These are phyloP conservation scores for Balearica regulorum DNA, from an alignment of 2,797 vertebrate species.

Conservation along the genomic window DNA sequence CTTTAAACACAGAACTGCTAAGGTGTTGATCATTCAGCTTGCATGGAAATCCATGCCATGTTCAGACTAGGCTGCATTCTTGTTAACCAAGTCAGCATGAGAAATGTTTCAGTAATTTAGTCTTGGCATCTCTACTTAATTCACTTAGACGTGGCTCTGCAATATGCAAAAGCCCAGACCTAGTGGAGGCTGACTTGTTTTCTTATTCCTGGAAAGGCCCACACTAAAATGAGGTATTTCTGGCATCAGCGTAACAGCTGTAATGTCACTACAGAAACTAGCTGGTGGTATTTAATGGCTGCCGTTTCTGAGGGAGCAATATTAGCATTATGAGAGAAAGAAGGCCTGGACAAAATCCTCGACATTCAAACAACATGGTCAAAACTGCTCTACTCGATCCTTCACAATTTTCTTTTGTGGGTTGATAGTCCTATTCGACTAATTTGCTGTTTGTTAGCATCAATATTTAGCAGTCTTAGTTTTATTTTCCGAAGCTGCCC, in stretches of 20 bases:
- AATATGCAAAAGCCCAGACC: slow-evolving; percentile 42
- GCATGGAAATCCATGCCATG: not conserved
- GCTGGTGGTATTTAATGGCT: slow-evolving; percentile 10
- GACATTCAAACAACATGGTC: not conserved
- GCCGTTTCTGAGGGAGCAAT: not conserved
- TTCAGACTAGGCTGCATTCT: slow-evolving; percentile 35
- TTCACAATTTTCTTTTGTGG: not conserved
- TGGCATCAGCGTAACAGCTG: slow-evolving; percentile 10
- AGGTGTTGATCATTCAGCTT: not conserved
- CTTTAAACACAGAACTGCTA: not conserved
- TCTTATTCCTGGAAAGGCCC: slow-evolving; percentile 57
- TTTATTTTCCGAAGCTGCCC: not conserved
- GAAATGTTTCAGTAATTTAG: slow-evolving; percentile 63
- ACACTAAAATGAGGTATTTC: slow-evolving; percentile 46
- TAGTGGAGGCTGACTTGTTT: slow-evolving; percentile 7
- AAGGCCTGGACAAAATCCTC: not conserved
- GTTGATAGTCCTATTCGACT: not conserved
- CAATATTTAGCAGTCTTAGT: not conserved
- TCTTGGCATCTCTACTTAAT: slow-evolving; percentile 59
- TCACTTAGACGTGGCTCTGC: slow-evolving; percentile 57
- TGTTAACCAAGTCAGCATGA: slow-evolving; percentile 54
- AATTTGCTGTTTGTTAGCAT: not conserved
- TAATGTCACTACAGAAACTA: slow-evolving; percentile 15
- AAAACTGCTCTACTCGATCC: not conserved
- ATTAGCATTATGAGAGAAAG: not conserved